Evolutionary conservation across 2,113 vertebrate species (phyloP), one percentile per base, ranked within the genome.

Genomic region (Urocitellus parryii): DNA sequence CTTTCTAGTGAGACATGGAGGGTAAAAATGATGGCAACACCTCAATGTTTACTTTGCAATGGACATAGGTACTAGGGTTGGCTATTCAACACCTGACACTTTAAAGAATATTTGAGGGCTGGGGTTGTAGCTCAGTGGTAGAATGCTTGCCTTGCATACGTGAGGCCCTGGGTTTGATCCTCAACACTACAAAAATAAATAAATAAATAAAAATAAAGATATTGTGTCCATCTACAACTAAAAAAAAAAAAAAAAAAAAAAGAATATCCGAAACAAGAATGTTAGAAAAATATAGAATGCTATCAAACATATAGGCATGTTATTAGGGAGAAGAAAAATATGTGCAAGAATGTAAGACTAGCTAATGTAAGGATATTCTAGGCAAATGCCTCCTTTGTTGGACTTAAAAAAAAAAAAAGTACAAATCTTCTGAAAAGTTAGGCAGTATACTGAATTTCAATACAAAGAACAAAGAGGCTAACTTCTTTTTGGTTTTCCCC

Each of bases 81-180:
- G 27, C n/a, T 72, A 53, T 82, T 79, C 61, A 91, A 91, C 45
- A 82, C n/a, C 8, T 76, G 39, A 87, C 51, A 92, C 37, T 91
- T 68, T 51, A 53, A 61, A 73, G 42, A 17, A 72, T 51, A 51
- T 51, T 51, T 51, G 10, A 51, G 12, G 48, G 48, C 48, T 51
- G 48, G 48, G 48, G 48, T 51, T 51, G 48, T 51, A 51, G 48
- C 48, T 51, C 48, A 51, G 48, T 12, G 48, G 48, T 51, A 51
- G 48, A 51, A 51, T 3, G 48, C 48, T 12, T 51, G 48, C 12
- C 10, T 51, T 51, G 48, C 48, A 51, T 51, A 13, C 48, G 5
- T 51, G 48, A 51, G 2, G 48, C 48, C 48, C 48, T 51, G 48
- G 48, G 48, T 51, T 51, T 2, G 48, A 13, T 51, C 48, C 48